phyloP scores from a whole-genome alignment of 2,113 vertebrate genomes.

The Serilophus lunatus region DNA sequence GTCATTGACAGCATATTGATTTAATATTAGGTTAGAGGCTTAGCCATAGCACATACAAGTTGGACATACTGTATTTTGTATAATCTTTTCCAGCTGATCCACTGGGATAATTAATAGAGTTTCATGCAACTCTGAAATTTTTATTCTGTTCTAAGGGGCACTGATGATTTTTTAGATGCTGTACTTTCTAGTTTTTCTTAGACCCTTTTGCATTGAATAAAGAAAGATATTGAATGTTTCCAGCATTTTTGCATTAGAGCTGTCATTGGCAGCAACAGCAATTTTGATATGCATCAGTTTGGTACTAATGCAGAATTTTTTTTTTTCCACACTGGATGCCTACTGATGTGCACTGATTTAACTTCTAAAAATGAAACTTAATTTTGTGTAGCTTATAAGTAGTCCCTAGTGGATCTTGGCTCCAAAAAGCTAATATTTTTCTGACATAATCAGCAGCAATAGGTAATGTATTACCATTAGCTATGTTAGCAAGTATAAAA shows the following conservation, averaged over 20 bases:
- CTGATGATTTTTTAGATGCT: constrained; percentile 41
- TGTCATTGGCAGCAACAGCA: constrained; percentile 49
- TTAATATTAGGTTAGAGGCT: constrained; percentile 60
- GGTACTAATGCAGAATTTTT: constrained; percentile 54
- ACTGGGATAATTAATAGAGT: constrained; percentile 54
- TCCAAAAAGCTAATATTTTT: constrained; percentile 75
- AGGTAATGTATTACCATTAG: constrained; percentile 70
- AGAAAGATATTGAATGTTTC: constrained; percentile 30
- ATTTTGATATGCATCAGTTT: constrained; percentile 69
- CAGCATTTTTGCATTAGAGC: constrained; percentile 50
- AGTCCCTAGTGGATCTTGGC: constrained; percentile 61
- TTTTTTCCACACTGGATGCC: constrained; percentile 61
- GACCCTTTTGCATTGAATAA: constrained; percentile 2
- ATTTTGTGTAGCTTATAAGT: constrained; percentile 75
- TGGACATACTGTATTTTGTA: constrained; percentile 44
- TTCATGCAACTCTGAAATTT: constrained; percentile 40
- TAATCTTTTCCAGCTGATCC: constrained; percentile 36
- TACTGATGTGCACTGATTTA: constrained; percentile 70
- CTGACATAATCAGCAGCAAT: constrained; percentile 73
- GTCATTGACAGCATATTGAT: constrained; percentile 48
- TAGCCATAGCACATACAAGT: background rate
- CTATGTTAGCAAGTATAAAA: constrained; percentile 60
- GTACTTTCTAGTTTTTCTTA: constrained; percentile 8
- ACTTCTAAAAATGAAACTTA: constrained; percentile 76
- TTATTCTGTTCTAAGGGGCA: constrained; percentile 26